Base-by-base conservation (phyloP, 37 sponge, comb jelly and placozoan species). In the Mnemiopsis leidyi region DNA sequence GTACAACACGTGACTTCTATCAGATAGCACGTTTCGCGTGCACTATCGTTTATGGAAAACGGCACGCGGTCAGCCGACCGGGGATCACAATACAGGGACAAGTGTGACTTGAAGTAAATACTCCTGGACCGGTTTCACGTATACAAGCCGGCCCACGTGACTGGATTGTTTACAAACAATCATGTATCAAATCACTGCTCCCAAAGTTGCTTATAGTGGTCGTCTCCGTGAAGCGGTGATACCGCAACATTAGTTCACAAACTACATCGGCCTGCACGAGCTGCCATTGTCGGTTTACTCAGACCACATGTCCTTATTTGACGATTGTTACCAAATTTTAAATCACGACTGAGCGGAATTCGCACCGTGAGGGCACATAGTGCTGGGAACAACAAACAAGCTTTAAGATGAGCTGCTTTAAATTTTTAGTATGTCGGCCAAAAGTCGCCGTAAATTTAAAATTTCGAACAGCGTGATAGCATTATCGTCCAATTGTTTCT, bases 171-270 rank as follows among this genome's bases (percentile, higher is more conserved):
- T 77, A 32, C 32, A 77, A 77, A 77, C 79, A 77, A 77, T 31
- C 79, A 77, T 77, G 79, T 77, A 77, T 77, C 79, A 31, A 77
- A 77, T 77, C 79, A 48, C 61, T 18, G 9, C 61, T 18, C 61
- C 5, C 61, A 13, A 48, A 13, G 61, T 48, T 48, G 61, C 61
- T 13, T 5, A 18, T 48, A 48, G 9, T 48, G 61, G 13, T 18
- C 5, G 9, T 18, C 5, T 13, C 5, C 61, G 61, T 48, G 61
- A 48, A 48, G 5, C 13, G 61, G 61, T 18, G 61, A 48, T 48
- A 48, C 61, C 61, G 61, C 61, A 13, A 48, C 13, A 18, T 18
- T 48, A 48, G 61, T 48, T 48, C 13, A 48, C 61, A 48, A 48
- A 13, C 13, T 48, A 48, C 61, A 48, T 5, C 61, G 61, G n/a